Base-by-base conservation (phyloP, 2,888 invertebrate species). In the Drosophila setosimentum region DNA sequence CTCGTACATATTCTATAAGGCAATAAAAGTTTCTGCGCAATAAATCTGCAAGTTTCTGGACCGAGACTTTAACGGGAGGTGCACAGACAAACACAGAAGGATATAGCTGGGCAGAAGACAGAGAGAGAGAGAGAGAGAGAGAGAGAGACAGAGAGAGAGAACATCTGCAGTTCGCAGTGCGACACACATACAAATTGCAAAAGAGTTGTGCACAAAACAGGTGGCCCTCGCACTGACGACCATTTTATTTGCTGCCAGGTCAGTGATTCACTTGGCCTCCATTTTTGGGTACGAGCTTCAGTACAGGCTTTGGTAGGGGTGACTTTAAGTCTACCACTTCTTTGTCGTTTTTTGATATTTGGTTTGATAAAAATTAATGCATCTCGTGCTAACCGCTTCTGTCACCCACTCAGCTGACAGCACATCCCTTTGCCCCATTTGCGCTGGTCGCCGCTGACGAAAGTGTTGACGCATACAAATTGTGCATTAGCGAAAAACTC, bases 401-500 rank as follows among this genome's bases (percentile, higher is more conserved):
- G 27, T 21, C 51, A 16, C 13, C n/a, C 27, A 16, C 18, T n/a
- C 40, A 45, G 8, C 45, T 24, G 16, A 7, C 16, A 24, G 8
- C 16, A 35, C 27, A 10, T 11, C 54, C 29, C 32, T 21, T 40
- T 21, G 32, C 32, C 51, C 35, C 21, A 48, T 35, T 35, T 24
- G 24, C 7, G 18, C 11, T 35, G 54, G 54, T 50, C 54, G 66
- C 71, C 40, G 48, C 68, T 74, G 78, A 83, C 74, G 89, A 89
- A 89, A 90, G 87, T 90, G 87, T 90, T 87, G 89, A 87, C 87
- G 87, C 91, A 87, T 87, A 90, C 87, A 90, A 87, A 87, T 87
- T 89, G 89, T 89, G 90, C 87, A 87, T 89, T 90, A 90, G 91
- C 80, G 87, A 85, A 87, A 89, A 87, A 83, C 84, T 89, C 77